phyloP scores from a whole-genome alignment of 2,113 vertebrate genomes.

The Pterocles gutturalis region DNA sequence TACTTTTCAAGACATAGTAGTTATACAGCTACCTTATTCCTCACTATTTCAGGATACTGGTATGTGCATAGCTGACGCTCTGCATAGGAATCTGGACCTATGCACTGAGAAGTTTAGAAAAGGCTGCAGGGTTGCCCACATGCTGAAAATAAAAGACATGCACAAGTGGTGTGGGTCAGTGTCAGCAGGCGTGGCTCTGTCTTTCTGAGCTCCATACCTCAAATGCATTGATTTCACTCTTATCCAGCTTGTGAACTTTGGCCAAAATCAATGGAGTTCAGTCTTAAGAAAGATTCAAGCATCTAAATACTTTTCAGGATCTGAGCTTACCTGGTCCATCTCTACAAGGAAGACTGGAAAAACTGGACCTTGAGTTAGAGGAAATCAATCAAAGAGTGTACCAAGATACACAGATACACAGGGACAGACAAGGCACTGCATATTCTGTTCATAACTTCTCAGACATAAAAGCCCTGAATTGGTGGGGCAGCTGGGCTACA shows the following conservation, averaged over 20 bases:
- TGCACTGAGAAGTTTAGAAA: background rate
- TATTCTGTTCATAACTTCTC: background rate
- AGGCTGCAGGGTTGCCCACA: background rate
- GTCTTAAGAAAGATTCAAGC: background rate
- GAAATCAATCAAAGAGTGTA: background rate
- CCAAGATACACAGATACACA: accelerated
- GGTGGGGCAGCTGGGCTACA: background rate
- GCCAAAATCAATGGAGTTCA: background rate
- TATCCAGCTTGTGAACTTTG: background rate
- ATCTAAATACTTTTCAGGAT: background rate
- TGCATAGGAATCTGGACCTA: background rate
- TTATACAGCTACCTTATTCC: background rate
- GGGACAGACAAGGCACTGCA: background rate
- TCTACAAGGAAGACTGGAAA: background rate
- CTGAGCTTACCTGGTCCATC: background rate
- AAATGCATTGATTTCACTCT: background rate
- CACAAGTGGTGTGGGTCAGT: background rate
- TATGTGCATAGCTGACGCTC: background rate
- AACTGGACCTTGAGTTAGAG: background rate
- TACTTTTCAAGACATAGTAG: background rate
- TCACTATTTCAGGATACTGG: background rate
- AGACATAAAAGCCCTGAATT: background rate
- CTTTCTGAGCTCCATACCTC: background rate
- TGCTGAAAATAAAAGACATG: background rate
- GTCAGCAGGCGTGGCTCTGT: background rate